Conservation (phyloP, 2,888 invertebrate genomes). For the Drosophila birchii region DNA sequence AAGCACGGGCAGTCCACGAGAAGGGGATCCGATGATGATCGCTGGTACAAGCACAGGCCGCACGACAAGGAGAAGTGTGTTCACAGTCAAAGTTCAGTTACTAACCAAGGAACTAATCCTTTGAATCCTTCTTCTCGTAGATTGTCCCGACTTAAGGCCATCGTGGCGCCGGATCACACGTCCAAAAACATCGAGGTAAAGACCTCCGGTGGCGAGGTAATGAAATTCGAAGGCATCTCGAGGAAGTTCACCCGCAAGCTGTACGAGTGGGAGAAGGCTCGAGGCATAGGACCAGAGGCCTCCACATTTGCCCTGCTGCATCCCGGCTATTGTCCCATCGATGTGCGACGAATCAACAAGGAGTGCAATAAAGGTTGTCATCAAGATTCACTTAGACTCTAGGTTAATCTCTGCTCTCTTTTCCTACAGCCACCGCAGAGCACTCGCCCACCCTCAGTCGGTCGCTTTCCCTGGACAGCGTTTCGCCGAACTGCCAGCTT, state of each 20-base stretch:
- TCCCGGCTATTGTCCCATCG: conserved; percentile 86
- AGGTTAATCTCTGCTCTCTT: not conserved
- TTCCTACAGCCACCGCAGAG: conserved; percentile 71
- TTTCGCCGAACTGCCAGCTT: conserved; percentile 86
- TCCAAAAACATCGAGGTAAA: conserved; percentile 91
- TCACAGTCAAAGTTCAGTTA: not conserved
- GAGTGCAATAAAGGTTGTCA: conserved; percentile 78
- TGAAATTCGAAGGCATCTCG: conserved; percentile 94
- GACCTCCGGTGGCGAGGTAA: conserved; percentile 91
- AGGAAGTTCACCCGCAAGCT: conserved; percentile 95
- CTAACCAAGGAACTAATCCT: not conserved
- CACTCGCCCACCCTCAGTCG: conserved; percentile 86
- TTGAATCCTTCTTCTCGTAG: conserved; percentile 48
- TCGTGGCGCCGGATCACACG: conserved; percentile 85
- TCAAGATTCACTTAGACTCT: too few relatives aligned
- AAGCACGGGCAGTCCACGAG: conserved; percentile 70
- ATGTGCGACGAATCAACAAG: conserved; percentile 82
- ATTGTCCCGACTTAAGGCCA: conserved; percentile 85
- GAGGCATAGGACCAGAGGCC: conserved; percentile 93
- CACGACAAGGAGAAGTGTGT: conserved; percentile 88
- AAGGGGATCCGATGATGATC: conserved; percentile 80
- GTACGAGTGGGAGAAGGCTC: conserved; percentile 96
- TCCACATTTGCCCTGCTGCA: conserved; percentile 92
- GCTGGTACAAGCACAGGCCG: conserved; percentile 87
- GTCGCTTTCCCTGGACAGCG: conserved; percentile 92